phyloP scores from a whole-genome alignment of 2,113 vertebrate species.

The Paracanthobrama guichenoti region DNA sequence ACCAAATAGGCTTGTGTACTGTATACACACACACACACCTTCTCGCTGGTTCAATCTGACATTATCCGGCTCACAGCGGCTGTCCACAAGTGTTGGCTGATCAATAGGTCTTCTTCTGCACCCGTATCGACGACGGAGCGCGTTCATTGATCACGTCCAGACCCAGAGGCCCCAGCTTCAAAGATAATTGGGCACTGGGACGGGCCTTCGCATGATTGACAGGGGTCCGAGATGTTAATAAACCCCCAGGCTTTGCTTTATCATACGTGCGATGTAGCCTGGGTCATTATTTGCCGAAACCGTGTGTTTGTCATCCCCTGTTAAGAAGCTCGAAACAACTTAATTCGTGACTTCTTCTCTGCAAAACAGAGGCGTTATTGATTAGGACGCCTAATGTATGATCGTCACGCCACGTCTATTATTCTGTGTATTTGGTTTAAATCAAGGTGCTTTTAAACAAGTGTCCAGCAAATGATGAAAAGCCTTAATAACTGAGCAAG shows the following conservation, averaged over 20 bases:
- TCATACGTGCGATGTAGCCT: neutral
- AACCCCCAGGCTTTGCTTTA: constrained; percentile 56
- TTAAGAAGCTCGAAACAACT: constrained; percentile 35
- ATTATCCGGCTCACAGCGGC: constrained; percentile 84
- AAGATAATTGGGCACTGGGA: constrained; percentile 87
- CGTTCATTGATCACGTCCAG: constrained; percentile 89
- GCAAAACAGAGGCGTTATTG: constrained; percentile 39
- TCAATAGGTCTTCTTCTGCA: constrained; percentile 85
- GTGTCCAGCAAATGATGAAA: constrained; percentile 78
- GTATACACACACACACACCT: constrained; percentile 4
- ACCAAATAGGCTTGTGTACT: neutral
- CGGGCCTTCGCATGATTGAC: constrained; percentile 72
- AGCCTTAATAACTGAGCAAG: constrained; percentile 76
- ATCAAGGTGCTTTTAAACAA: constrained; percentile 58
- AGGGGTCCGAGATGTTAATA: constrained; percentile 72
- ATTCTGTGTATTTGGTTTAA: constrained; percentile 32
- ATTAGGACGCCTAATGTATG: constrained; percentile 33
- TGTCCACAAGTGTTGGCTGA: constrained; percentile 84
- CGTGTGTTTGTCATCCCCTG: constrained; percentile 2
- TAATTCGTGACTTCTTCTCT: constrained; percentile 20
- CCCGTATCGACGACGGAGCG: constrained; percentile 82
- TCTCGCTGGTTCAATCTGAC: constrained; percentile 75
- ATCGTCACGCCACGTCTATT: neutral
- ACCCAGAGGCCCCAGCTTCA: constrained; percentile 79
- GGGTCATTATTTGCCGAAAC: constrained; percentile 30